Percentiles rank a stretch among this genome's conserved stretches.
phyloP scores from a whole-genome alignment of 2,113 vertebrate species.

The Aythya baeri region DNA sequence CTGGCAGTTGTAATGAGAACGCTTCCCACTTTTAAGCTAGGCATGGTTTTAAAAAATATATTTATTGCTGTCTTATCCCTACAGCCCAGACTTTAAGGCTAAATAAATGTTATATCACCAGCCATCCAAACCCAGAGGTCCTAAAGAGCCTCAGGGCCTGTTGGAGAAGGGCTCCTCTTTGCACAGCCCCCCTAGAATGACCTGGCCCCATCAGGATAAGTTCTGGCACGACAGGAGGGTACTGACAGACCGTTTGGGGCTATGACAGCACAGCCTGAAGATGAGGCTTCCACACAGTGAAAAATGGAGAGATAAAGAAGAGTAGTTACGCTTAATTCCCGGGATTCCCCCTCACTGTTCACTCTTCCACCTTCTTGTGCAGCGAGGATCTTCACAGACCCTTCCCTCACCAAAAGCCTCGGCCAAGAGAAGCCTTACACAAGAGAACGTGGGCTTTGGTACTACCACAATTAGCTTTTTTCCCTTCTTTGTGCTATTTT shows the following conservation, averaged over 20 bases:
- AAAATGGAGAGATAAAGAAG: neutral
- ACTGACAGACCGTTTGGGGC: neutral
- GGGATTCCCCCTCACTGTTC: neutral
- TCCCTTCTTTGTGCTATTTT: neutral
- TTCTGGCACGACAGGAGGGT: neutral
- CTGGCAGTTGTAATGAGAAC: fast-evolving
- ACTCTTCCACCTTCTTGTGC: neutral
- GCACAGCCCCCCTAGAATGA: fast-evolving
- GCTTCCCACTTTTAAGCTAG: neutral
- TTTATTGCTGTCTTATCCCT: neutral
- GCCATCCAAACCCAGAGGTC: neutral
- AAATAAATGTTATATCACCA: neutral
- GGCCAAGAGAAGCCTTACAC: neutral
- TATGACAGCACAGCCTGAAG: fast-evolving
- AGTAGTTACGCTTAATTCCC: neutral
- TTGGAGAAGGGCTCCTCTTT: neutral
- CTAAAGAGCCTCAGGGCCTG: neutral
- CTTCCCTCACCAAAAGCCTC: neutral
- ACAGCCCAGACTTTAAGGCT: fast-evolving
- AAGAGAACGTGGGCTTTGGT: fast-evolving
- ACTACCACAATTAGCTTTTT: neutral
- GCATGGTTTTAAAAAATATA: fast-evolving
- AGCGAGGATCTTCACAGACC: neutral
- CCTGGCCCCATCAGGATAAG: neutral
- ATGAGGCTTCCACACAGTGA: neutral